Evolutionary conservation across 2,888 invertebrate species (phyloP).

Genomic region (Nipponacmea schrenckii): DNA sequence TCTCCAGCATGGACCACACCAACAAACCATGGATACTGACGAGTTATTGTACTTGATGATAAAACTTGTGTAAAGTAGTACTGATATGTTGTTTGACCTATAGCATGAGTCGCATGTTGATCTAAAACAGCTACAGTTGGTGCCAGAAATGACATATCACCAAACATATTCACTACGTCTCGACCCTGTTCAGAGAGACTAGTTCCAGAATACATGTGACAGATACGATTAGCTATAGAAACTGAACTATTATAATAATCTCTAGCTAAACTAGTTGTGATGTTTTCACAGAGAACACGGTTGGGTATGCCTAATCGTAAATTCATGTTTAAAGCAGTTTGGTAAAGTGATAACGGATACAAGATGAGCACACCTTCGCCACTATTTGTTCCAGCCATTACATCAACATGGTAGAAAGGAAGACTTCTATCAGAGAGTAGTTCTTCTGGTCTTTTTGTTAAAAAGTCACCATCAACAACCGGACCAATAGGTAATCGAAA

Average conservation of each 20-base stretch:
- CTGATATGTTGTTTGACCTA: slow-evolving; percentile 17
- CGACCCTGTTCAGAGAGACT: slow-evolving; percentile 17
- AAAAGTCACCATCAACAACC: slow-evolving; percentile 24
- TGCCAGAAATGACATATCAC: slow-evolving; percentile 30
- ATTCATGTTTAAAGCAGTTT: slow-evolving; percentile 18
- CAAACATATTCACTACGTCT: slow-evolving; percentile 26
- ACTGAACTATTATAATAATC: slow-evolving; percentile 23
- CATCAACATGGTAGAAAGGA: slow-evolving; percentile 22
- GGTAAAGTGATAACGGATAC: slow-evolving; percentile 15
- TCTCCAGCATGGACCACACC: slow-evolving; percentile 26
- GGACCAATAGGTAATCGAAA: slow-evolving; percentile 24
- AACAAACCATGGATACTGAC: slow-evolving; percentile 17
- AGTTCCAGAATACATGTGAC: slow-evolving; percentile 11
- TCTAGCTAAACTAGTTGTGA: slow-evolving; percentile 20
- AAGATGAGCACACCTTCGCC: slow-evolving; percentile 26
- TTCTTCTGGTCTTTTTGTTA: slow-evolving; percentile 12
- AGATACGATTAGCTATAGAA: slow-evolving; percentile 11
- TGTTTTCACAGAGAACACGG: slow-evolving; percentile 22
- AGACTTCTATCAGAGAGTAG: slow-evolving; percentile 19
- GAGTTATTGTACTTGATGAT: not conserved
- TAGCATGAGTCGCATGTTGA: slow-evolving; percentile 13
- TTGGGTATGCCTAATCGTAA: slow-evolving; percentile 21
- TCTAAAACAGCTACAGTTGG: slow-evolving; percentile 19
- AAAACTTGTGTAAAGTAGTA: slow-evolving; percentile 25
- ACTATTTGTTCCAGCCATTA: slow-evolving; percentile 26